Evolutionary conservation across 2,888 invertebrate species (phyloP).

Genomic region (Hesperia comma): DNA sequence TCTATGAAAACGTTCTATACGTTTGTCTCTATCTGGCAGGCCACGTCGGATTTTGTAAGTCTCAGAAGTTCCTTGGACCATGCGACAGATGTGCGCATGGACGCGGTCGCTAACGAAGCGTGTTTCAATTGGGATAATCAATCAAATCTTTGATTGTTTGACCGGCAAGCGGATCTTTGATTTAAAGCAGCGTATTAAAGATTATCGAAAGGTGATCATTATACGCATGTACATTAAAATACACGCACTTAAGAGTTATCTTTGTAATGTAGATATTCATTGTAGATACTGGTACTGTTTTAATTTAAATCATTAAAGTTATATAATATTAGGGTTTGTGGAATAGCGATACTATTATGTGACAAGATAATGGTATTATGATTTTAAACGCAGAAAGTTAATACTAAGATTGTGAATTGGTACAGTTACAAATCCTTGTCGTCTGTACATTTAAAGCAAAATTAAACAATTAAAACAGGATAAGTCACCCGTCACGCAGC

Average conservation of each 20-base stretch:
- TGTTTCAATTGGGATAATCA: conserved; percentile 79
- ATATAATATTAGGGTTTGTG: too few species aligned
- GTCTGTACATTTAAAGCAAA: too few species aligned
- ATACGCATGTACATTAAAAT: conserved; percentile 31
- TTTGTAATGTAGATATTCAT: conserved; percentile 15
- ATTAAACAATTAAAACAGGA: background rate
- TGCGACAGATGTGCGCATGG: conserved; percentile 82
- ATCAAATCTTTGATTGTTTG: conserved; percentile 79
- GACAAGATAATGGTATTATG: background rate
- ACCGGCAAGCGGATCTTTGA: conserved; percentile 62
- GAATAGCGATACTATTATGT: too few species aligned
- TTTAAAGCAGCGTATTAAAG: conserved; percentile 53
- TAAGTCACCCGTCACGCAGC: conserved; percentile 6
- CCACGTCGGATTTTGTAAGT: conserved; percentile 76
- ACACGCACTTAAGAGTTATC: conserved; percentile 26
- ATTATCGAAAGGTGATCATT: conserved; percentile 36
- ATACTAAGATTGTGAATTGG: too few species aligned
- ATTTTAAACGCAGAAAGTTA: too few species aligned
- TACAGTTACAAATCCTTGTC: too few species aligned
- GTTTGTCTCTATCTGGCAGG: conserved; percentile 60
- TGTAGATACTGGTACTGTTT: conserved; percentile 13
- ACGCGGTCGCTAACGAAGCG: conserved; percentile 79
- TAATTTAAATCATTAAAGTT: too few species aligned
- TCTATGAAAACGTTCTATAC: conserved; percentile 47
- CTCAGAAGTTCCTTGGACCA: conserved; percentile 76